These are phyloP conservation scores for Ptiloglossa arizonensis DNA, from an alignment of 1,140 invertebrate genomes.

Conservation along the genomic window DNA sequence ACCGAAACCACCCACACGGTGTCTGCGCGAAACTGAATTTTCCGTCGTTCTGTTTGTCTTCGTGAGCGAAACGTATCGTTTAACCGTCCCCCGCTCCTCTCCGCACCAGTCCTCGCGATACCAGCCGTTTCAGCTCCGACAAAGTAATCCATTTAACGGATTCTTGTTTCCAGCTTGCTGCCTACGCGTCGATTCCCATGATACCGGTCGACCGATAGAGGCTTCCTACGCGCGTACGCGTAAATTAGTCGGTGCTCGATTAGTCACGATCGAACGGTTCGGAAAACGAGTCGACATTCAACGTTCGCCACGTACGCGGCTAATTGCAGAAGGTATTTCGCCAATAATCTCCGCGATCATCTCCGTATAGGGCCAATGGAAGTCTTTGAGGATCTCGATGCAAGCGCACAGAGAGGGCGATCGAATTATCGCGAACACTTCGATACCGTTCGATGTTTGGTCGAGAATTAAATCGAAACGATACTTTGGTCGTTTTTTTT, in stretches of 20 bases:
- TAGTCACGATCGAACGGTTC: background rate
- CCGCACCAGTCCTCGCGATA: background rate
- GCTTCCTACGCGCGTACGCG: constrained; percentile 35
- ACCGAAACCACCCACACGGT: background rate
- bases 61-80: constrained; percentile 2
- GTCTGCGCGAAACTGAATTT: constrained; percentile 14
- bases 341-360: background rate
- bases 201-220: constrained; percentile 26
- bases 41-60: background rate
- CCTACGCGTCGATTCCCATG: constrained; percentile 47
- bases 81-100: background rate
- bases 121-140: constrained; percentile 1
- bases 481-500: too few species aligned
- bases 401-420: too few species aligned
- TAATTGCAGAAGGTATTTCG: background rate
- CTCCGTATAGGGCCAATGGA: too few species aligned
- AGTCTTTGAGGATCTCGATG: too few species aligned
- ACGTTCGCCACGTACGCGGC: too few species aligned
- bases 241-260: constrained; percentile 18
- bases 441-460: too few species aligned
- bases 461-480: too few species aligned
- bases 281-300: background rate
- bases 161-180: constrained; percentile 18
- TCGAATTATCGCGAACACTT: too few species aligned
- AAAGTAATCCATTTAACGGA: constrained; percentile 44